Conservation (phyloP, 2,888 invertebrate genomes). For the Hydriomena furcata region DNA sequence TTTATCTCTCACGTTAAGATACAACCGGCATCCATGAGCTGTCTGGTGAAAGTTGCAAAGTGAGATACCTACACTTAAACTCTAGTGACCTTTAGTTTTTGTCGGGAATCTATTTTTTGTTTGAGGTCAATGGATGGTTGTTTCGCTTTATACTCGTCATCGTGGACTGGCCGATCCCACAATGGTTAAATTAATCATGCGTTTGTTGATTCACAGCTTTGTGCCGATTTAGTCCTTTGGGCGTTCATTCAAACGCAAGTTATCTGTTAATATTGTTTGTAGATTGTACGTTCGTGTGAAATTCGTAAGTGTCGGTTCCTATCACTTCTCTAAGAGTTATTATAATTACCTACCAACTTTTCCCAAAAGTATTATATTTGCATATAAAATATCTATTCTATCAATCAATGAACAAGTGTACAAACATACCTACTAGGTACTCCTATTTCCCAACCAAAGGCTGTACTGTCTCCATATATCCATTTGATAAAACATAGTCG, state of each 20-base stretch:
- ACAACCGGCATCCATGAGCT: constrained; percentile 30
- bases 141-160: not conserved
- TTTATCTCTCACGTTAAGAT: constrained; percentile 41
- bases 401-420: too few species aligned
- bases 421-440: too few species aligned
- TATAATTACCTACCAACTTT: too few species aligned
- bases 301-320: not conserved
- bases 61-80: constrained; percentile 58
- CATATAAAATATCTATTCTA: too few species aligned
- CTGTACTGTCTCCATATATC: too few species aligned
- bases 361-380: too few species aligned
- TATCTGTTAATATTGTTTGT: too few species aligned
- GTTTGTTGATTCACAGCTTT: not conserved
- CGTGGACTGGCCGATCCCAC: constrained; percentile 8
- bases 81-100: constrained; percentile 61
- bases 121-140: constrained; percentile 26
- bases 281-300: too few species aligned
- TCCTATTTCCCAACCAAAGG: not conserved
- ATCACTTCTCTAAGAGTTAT: too few species aligned
- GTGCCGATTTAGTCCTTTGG: not conserved
- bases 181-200: not conserved
- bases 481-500: too few species aligned
- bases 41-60: constrained; percentile 64
- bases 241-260: not conserved
- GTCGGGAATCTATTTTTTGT: constrained; percentile 35